Evolutionary conservation across 2,888 invertebrate species (phyloP), one percentile per base, ranked within the genome.

Genomic region (Liodrosophila aerea): DNA sequence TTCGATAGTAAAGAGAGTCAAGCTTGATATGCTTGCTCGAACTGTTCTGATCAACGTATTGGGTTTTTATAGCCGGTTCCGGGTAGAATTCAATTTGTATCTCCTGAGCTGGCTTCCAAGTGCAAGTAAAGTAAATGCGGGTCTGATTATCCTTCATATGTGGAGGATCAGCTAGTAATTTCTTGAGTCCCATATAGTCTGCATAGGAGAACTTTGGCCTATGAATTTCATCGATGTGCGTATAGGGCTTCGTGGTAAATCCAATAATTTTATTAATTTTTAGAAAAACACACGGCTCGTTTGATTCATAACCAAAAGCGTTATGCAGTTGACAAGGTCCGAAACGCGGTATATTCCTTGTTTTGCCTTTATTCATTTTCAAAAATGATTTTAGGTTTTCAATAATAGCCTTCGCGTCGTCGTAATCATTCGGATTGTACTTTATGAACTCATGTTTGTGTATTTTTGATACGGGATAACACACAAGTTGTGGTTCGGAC

Each of bases 211-310:
- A 36, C 0, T 39, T n/a, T 1, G 15, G 7, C 11, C 18, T 43
- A 0, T 7, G 0, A n/a, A n/a, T n/a, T n/a, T n/a, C n/a, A n/a
- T n/a, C n/a, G n/a, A n/a, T n/a, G n/a, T n/a, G n/a, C n/a, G n/a
- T 18, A 29, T 51, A 81, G 0, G 73, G 37, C 0, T 47, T 12
- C 0, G 70, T 67, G 3, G 41, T 46, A 3, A 81, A 81, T 8
- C 78, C 73, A 44, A 84, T 44, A 0, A 74, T 8, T 0, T 77
- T 73, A 60, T 81, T 84, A 0, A 81, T 13, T 53, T 81, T 81
- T 0, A 81, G 27, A 31, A 81, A 81, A 0, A 81, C 40, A 15
- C 85, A 84, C 1, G 85, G 80, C 4, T 57, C 15, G 0, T 7
- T 7, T 7, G 18, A 46, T 0, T n/a, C 8, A 40, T 70, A 74